Percentiles rank a stretch among this genome's conserved stretches.
Evolutionary conservation across 2,113 vertebrate species (phyloP).

Genomic region (Tragelaphus scriptus): DNA sequence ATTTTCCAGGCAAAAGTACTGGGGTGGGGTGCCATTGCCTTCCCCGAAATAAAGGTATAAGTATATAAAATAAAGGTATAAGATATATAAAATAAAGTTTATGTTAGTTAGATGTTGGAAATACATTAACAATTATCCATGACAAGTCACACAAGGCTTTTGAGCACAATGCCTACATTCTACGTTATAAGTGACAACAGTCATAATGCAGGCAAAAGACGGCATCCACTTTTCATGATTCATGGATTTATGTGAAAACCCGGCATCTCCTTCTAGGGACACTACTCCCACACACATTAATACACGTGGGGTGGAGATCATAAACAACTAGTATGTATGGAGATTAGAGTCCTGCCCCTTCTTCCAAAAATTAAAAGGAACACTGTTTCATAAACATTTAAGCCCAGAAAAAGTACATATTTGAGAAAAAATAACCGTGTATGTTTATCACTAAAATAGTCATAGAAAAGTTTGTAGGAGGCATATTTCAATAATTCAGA

Average conservation of each 20-base stretch:
- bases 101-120: background rate
- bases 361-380: background rate
- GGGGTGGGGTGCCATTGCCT: no score
- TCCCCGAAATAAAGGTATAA: background rate
- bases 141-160: conserved; percentile 34
- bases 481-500: background rate
- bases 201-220: conserved; percentile 16
- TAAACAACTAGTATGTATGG: background rate
- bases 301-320: background rate
- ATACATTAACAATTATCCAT: conserved; percentile 34
- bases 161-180: conserved; percentile 11
- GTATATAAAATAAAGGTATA: conserved; percentile 10
- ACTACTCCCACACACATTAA: background rate
- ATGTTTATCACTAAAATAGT: background rate
- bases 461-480: background rate
- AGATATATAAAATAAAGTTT: conserved; percentile 40
- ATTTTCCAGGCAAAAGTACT: no score
- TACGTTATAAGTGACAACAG: conserved; percentile 44
- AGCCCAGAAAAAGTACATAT: background rate
- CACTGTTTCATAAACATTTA: background rate
- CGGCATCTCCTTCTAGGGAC: background rate
- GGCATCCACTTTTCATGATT: conserved; percentile 45
- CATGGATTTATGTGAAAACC: conserved; percentile 6
- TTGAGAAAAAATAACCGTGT: background rate
- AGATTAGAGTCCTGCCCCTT: background rate